phyloP scores from a whole-genome alignment of 2,888 invertebrate genomes.

The Odontomyia ornata region DNA sequence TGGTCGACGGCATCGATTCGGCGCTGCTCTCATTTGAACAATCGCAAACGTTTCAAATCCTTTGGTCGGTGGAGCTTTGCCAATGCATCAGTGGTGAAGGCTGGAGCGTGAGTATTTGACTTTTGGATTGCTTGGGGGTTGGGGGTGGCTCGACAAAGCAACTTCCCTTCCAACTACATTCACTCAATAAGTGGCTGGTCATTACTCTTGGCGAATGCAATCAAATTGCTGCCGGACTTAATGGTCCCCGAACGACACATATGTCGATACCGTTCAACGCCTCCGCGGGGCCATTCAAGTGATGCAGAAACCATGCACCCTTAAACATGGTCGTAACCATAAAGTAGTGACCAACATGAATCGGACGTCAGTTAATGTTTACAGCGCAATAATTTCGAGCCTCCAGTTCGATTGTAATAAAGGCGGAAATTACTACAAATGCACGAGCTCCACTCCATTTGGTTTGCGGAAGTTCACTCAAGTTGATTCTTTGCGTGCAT shows the following conservation, averaged over 20 bases:
- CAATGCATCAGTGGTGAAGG: background rate
- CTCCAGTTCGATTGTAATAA: conserved; percentile 41
- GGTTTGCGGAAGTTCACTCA: conserved; percentile 10
- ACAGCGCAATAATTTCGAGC: conserved; percentile 38
- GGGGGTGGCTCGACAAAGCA: background rate
- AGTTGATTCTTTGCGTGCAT: background rate
- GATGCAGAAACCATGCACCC: conserved; percentile 34
- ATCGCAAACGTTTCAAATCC: conserved; percentile 11
- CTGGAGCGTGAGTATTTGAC: background rate
- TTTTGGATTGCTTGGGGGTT: too few species aligned
- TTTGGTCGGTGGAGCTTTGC: background rate
- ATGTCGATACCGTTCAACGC: conserved; percentile 14
- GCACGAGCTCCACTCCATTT: background rate
- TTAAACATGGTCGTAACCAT: conserved; percentile 29
- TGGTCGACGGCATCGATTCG: background rate
- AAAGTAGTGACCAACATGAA: conserved; percentile 40
- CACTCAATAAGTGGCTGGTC: background rate
- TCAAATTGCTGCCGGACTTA: conserved; percentile 33
- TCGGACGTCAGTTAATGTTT: conserved; percentile 42
- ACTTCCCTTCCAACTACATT: background rate
- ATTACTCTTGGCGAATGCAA: conserved; percentile 38
- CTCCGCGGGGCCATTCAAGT: conserved; percentile 1
- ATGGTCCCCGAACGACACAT: conserved; percentile 36
- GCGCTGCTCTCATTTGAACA: background rate
- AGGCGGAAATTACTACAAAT: conserved; percentile 26